These are phyloP conservation scores for Xiphias gladius DNA, from an alignment of 2,113 vertebrate genomes.

Conservation along the genomic window DNA sequence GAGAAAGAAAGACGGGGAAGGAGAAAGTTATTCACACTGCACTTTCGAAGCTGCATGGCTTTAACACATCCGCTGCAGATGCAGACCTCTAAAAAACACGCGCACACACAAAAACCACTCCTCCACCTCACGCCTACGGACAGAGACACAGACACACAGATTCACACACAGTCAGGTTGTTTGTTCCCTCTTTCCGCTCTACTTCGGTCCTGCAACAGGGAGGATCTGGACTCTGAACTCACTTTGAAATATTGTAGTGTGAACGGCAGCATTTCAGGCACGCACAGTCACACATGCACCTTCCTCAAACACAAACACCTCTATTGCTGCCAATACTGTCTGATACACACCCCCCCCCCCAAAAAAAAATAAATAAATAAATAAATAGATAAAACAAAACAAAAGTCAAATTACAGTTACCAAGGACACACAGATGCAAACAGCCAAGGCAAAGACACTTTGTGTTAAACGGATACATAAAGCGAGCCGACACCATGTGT, in stretches of 20 bases:
- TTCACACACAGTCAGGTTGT: constrained; percentile 28
- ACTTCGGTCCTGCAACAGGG: constrained; percentile 4
- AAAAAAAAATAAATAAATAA: neutral
- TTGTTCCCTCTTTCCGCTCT: neutral
- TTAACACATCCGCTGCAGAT: constrained; percentile 16
- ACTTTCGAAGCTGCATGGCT: constrained; percentile 9
- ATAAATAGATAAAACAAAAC: constrained; percentile 26
- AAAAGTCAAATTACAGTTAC: constrained; percentile 11
- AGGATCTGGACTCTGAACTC: constrained; percentile 13
- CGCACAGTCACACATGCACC: neutral
- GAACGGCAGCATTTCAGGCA: neutral
- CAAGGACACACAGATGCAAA: constrained; percentile 42
- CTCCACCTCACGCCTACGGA: neutral
- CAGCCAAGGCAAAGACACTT: constrained; percentile 27
- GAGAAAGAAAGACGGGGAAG: neutral
- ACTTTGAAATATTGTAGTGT: constrained; percentile 1
- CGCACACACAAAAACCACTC: neutral
- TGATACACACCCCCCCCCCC: constrained; percentile 22
- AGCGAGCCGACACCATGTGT: constrained; percentile 12
- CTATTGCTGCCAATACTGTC: constrained; percentile 23
- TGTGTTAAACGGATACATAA: constrained; percentile 46
- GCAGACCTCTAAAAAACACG: neutral
- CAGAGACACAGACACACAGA: constrained; percentile 11
- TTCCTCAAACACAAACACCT: constrained; percentile 33
- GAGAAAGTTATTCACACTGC: constrained; percentile 45